Evolutionary conservation across 2,113 vertebrate genomes (phyloP).

Genomic region (Corythornis madagascariensis): DNA sequence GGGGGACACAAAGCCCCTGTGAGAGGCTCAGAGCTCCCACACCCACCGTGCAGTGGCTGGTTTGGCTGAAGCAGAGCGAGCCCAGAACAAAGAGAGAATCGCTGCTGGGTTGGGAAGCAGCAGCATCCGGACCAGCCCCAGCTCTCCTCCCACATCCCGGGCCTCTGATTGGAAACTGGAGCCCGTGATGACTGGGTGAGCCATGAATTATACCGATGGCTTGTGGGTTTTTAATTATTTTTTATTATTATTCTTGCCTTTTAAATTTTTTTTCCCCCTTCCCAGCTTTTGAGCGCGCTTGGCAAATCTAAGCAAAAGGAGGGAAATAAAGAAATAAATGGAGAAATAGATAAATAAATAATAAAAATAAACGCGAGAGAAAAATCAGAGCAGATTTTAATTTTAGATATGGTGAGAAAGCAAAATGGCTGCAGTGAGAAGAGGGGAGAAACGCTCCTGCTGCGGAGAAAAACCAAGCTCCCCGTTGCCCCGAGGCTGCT

Average conservation of each 20-base stretch:
- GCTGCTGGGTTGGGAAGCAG: slow-evolving; percentile 15
- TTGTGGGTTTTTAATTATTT: not conserved
- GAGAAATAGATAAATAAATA: no score
- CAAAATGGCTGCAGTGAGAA: slow-evolving; percentile 14
- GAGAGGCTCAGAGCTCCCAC: not conserved
- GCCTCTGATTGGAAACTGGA: slow-evolving; percentile 44
- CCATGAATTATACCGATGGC: slow-evolving; percentile 48
- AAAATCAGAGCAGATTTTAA: slow-evolving; percentile 43
- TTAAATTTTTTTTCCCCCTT: not conserved
- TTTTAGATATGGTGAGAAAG: slow-evolving; percentile 40
- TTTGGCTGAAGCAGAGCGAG: not conserved
- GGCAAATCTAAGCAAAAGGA: slow-evolving; percentile 13
- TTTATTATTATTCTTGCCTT: not conserved
- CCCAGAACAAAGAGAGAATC: slow-evolving; percentile 42
- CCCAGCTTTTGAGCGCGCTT: not conserved
- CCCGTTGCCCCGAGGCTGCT: not conserved
- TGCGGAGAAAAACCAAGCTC: not conserved
- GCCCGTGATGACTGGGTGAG: not conserved
- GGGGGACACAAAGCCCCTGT: not conserved
- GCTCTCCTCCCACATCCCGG: slow-evolving; percentile 17
- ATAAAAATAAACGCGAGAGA: not conserved
- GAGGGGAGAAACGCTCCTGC: not conserved
- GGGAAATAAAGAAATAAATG: not conserved
- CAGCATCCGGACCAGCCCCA: slow-evolving; percentile 41
- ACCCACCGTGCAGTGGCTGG: not conserved